Conservation (phyloP, 2,888 invertebrate genomes). For the Rhaphigaster nebulosa region DNA sequence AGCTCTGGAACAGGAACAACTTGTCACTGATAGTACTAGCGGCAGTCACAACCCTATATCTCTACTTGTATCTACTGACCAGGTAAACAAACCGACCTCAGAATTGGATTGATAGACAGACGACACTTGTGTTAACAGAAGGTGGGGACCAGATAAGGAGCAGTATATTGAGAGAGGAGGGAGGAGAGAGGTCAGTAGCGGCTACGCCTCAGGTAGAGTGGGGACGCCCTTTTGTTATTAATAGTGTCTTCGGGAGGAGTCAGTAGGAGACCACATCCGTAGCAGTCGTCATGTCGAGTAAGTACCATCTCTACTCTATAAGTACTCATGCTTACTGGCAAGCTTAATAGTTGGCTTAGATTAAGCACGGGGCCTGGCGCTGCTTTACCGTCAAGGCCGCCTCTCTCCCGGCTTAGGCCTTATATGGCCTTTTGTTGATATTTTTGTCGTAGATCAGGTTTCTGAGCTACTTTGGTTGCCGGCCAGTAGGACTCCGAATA, state of each 20-base stretch:
- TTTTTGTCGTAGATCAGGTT: slow-evolving; percentile 13
- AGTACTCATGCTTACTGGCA: neutral
- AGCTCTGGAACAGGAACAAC: no score
- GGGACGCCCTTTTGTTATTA: neutral
- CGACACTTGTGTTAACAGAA: neutral
- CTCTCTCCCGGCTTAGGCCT: neutral
- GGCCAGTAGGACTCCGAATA: no score
- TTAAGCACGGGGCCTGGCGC: neutral
- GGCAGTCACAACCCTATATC: no score
- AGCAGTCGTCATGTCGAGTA: slow-evolving; percentile 2
- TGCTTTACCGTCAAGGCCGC: neutral
- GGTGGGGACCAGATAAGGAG: slow-evolving; percentile 20
- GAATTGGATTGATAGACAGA: neutral
- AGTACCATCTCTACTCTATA: neutral
- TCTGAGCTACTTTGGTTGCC: neutral
- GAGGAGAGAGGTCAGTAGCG: neutral
- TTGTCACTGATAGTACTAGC: no score
- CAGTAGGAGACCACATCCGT: neutral
- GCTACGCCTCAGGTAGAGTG: slow-evolving; percentile 4
- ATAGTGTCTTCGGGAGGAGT: neutral
- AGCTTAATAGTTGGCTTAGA: neutral
- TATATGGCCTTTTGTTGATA: neutral
- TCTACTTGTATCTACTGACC: neutral
- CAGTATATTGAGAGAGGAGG: neutral
- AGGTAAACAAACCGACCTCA: neutral